Conservation (phyloP, 2,797 vertebrate species). For the Austrolebias charrua region DNA sequence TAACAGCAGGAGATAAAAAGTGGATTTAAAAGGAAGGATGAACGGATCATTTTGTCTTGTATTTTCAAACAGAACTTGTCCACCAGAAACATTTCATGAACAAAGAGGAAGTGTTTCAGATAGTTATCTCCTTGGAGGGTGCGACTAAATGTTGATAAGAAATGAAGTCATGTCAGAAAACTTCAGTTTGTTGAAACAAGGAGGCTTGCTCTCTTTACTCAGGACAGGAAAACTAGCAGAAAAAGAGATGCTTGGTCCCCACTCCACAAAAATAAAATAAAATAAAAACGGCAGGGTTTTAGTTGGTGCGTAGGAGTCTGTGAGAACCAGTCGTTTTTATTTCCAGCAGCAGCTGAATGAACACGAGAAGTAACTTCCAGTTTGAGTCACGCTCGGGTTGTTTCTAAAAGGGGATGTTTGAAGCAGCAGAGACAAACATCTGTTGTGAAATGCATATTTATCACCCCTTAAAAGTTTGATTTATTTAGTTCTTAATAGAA, state of each 20-base stretch:
- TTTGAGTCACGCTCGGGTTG: conserved; percentile 37
- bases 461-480: no score
- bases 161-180: conserved; percentile 9
- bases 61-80: not conserved
- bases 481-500: no score
- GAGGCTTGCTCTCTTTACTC: no score
- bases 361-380: conserved; percentile 42
- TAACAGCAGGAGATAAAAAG: no score
- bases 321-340: not conserved
- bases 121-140: conserved; percentile 25
- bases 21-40: no score
- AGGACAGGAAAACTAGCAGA: not conserved
- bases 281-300: not conserved
- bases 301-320: conserved; percentile 23
- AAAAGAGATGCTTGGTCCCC: conserved; percentile 22
- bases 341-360: conserved; percentile 24
- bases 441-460: not conserved
- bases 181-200: conserved; percentile 4
- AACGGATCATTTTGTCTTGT: not conserved
- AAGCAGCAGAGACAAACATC: not conserved
- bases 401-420: conserved; percentile 25
- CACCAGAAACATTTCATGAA: not conserved
- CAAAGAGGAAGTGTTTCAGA: conserved; percentile 45
- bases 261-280: no score
- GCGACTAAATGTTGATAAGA: not conserved